Evolutionary conservation across 2,797 vertebrate species (phyloP), one percentile per base, ranked within the genome.

Genomic region (Netta rufina): DNA sequence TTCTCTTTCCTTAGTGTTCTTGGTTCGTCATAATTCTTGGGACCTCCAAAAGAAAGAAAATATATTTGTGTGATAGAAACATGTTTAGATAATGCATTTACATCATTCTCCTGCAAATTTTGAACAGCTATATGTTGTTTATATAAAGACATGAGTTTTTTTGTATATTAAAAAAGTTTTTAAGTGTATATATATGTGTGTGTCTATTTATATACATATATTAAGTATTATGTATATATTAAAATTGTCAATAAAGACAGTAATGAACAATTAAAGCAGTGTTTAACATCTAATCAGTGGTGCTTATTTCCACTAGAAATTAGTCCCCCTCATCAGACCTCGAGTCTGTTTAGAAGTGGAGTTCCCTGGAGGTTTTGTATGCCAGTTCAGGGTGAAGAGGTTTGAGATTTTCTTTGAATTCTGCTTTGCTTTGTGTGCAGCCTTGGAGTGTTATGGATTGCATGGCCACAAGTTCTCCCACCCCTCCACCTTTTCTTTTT

Each of bases 351-450:
- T 67, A 41, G 39, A 76, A 87, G 45, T 75, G 54, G 39, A 86
- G 39, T 74, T 86, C 36, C 38, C 22, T 13, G 8, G 49, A 64
- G 57, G 32, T 57, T 85, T 91, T 90, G 8, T 49, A 15, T 53
- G 76, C 33, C 43, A 24, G 6, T 84, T 84, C 14, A 49, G 33
- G 21, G 21, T 85, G 60, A 73, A 90, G 87, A 73, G 17, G 38
- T 41, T 83, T 91, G 43, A 87, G 27, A 74, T 76, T 79, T 89
- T 74, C 58, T 89, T 75, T 81, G 66, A 75, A 81, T 93, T 81
- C 32, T 78, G 7, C 17, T 88, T 71, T 79, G 6, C 5, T 74
- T 91, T 87, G 65, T 75, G 6, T 84, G 43, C 25, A 33, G 4
- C 20, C 7, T 0, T 77, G 33, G 17, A 74, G 30, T 39, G 13